A percentile compares a stretch with the other conserved stretches of the same genome.
Evolutionary conservation across 2,888 invertebrate genomes (phyloP).

Genomic region (Caenorhabditis sinica): DNA sequence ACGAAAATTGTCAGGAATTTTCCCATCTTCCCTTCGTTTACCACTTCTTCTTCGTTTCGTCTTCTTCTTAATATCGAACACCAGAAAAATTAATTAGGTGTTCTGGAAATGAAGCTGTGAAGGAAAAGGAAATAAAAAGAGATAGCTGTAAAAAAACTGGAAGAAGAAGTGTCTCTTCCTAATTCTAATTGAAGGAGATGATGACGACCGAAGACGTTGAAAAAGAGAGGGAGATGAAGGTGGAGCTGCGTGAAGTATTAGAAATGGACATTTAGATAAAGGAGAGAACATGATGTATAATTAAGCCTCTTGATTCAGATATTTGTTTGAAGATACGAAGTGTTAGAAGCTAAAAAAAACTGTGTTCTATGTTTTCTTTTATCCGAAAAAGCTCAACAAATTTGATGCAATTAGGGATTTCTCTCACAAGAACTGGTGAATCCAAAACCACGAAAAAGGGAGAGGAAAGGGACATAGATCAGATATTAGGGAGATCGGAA

Average conservation of each 20-base stretch:
- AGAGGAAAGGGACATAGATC: constrained; percentile 15
- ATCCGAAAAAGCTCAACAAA: neutral
- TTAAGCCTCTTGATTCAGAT: constrained; percentile 19
- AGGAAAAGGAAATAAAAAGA: neutral
- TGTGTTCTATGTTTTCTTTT: neutral
- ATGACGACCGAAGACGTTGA: constrained; percentile 21
- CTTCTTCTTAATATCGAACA: constrained; percentile 10
- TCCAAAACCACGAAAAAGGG: neutral
- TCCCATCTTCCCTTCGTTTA: constrained; percentile 20
- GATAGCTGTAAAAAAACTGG: neutral
- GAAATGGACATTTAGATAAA: constrained; percentile 24
- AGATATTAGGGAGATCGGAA: neutral
- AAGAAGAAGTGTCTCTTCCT: constrained; percentile 6
- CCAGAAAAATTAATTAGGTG: constrained; percentile 34
- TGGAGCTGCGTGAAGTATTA: constrained; percentile 5
- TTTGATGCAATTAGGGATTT: constrained; percentile 31
- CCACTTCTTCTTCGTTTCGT: constrained; percentile 5
- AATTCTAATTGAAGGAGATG: constrained; percentile 17
- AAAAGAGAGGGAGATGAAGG: constrained; percentile 22
- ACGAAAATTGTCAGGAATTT: constrained; percentile 36
- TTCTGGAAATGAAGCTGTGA: constrained; percentile 31
- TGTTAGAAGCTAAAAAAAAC: neutral
- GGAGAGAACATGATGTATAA: constrained; percentile 24
- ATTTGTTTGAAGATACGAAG: neutral
- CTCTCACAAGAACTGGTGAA: neutral